phyloP scores from a whole-genome alignment of 1,140 invertebrate genomes.

The Lepidotrigona ventralis region DNA sequence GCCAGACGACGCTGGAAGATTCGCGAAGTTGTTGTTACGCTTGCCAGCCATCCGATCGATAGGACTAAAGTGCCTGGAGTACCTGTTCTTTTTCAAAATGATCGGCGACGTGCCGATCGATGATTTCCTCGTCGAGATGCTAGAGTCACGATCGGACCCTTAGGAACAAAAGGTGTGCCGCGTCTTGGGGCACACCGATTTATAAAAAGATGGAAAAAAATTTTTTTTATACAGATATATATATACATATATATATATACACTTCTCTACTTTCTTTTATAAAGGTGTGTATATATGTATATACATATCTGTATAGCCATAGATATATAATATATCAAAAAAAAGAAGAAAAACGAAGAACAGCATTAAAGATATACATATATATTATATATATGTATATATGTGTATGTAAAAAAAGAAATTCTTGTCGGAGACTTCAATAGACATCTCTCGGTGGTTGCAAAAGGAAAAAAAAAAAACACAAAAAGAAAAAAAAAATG shows the following conservation, averaged over 20 bases:
- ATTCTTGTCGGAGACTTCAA: slow-evolving; percentile 23
- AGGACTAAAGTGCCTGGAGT: slow-evolving; percentile 96
- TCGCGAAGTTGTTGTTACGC: slow-evolving; percentile 95
- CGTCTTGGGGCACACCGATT: slow-evolving; percentile 73
- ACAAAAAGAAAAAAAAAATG: background rate
- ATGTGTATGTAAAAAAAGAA: background rate
- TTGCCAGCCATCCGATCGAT: slow-evolving; percentile 97
- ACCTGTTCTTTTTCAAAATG: slow-evolving; percentile 96
- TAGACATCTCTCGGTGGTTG: background rate
- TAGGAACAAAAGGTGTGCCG: slow-evolving; percentile 76
- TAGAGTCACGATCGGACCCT: slow-evolving; percentile 82
- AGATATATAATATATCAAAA: slow-evolving; percentile 8
- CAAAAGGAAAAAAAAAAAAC: background rate
- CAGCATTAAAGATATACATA: slow-evolving; percentile 25
- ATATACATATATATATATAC: slow-evolving; percentile 8
- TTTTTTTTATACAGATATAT: background rate
- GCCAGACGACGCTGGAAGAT: slow-evolving; percentile 94
- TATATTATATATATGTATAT: background rate
- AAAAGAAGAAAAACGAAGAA: slow-evolving; percentile 20
- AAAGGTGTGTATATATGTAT: background rate
- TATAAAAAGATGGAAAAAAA: slow-evolving; percentile 56
- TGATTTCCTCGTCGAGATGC: slow-evolving; percentile 86
- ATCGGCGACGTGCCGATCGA: slow-evolving; percentile 89
- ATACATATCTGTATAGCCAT: background rate
- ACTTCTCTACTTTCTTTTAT: too few relatives aligned